These are phyloP conservation scores for Chaetorhynchus papuensis DNA, from an alignment of 2,113 vertebrate genomes.

Conservation along the genomic window DNA sequence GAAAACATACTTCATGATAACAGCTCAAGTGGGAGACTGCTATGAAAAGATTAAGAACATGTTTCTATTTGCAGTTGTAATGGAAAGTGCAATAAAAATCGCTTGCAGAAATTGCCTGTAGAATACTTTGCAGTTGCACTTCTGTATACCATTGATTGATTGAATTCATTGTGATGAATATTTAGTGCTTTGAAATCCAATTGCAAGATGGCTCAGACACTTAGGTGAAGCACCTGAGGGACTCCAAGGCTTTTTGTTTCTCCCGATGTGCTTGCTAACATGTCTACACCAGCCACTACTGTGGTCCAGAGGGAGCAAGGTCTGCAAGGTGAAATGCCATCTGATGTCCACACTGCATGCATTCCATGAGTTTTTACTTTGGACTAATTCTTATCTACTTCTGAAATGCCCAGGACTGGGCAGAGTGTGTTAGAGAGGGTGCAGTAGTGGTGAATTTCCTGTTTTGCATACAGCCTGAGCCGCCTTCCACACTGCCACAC, in stretches of 20 bases:
- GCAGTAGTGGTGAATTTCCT: neutral
- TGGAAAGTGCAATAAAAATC: conserved; percentile 33
- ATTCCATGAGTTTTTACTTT: neutral
- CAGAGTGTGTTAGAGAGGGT: neutral
- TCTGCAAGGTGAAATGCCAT: neutral
- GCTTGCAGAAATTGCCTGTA: neutral
- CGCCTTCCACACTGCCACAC: neutral
- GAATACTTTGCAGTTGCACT: neutral
- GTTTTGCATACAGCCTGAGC: neutral
- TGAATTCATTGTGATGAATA: neutral
- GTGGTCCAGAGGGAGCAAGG: neutral
- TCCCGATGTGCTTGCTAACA: neutral
- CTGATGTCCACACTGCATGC: neutral
- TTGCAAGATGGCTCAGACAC: neutral
- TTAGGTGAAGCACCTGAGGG: neutral
- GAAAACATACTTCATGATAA: neutral
- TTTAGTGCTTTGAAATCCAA: neutral
- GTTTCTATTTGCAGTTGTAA: conserved; percentile 10
- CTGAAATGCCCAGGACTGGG: neutral
- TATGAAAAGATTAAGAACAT: neutral
- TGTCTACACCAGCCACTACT: neutral
- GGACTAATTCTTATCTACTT: neutral
- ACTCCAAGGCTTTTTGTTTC: neutral
- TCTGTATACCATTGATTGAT: neutral
- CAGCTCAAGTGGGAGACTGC: conserved; percentile 10